Base-by-base conservation (phyloP, 1,140 invertebrate genomes). In the Drosophila ogumai region DNA sequence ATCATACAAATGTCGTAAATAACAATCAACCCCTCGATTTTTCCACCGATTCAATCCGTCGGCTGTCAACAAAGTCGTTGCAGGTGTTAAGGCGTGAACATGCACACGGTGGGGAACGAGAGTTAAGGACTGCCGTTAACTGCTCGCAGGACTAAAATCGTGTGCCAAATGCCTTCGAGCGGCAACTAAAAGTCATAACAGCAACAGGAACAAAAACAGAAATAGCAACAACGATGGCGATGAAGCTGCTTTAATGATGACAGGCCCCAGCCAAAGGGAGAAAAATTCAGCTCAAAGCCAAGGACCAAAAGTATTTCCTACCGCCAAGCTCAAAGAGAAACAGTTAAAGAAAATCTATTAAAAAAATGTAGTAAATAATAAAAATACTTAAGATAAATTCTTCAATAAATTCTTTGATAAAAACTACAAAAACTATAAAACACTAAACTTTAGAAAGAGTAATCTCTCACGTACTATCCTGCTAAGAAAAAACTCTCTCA, bases 81-180 rank as follows among this genome's bases (percentile, higher is more conserved):
- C 75, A 86, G 82, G 79, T 82, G 80, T 74, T 50, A 64, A 73
- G 69, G 63, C 61, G 81, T 84, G 59, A 84, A 84, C 59, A 64
- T 65, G 28, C 58, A 67, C 46, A 54, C 61, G 36, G 43, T 3
- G 22, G 22, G 36, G 40, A 38, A 36, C 15, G 66, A 72, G 66
- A 28, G 56, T 22, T 43, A 49, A 49, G 58, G 34, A 56, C 66
- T 41, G 56, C 59, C 25, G 55, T 36, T 63, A 64, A 72, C 57
- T 50, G 68, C 52, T 72, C 54, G 28, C 43, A 50, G 44, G 66
- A 36, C 66, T 31, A 36, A 72, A 69, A 59, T 71, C 49, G 44
- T 77, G 44, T 57, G 65, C 64, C 65, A 79, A 79, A 78, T 88
- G 84, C 68, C 71, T 78, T 75, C 46, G 58, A 60, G 85, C 71